Evolutionary conservation across 2,113 vertebrate species (phyloP).

Genomic region (Catharus bicknelli): DNA sequence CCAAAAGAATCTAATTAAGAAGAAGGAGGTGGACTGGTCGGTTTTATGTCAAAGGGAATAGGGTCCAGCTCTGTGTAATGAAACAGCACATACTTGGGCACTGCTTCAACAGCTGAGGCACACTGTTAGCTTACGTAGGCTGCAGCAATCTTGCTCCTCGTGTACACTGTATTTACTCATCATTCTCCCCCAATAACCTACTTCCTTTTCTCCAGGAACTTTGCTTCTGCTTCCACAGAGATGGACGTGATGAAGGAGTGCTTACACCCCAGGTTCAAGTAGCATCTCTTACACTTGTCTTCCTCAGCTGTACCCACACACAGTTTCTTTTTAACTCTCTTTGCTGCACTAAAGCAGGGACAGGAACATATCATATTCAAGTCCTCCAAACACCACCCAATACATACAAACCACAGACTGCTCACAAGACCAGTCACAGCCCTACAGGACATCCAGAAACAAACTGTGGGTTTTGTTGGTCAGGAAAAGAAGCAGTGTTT

Average conservation of each 20-base stretch:
- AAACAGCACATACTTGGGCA: not conserved
- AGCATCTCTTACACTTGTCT: not conserved
- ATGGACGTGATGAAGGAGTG: not conserved
- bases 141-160: not conserved
- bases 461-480: not conserved
- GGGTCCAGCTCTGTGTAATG: not conserved
- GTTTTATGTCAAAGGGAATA: not conserved
- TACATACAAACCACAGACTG: not conserved
- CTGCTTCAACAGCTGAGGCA: not conserved
- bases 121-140: not conserved
- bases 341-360: not conserved
- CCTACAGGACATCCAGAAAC: not conserved
- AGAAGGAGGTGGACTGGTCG: not conserved
- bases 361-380: not conserved
- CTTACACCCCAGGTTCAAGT: not conserved
- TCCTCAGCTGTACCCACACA: not conserved
- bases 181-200: not conserved
- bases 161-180: not conserved
- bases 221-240: not conserved
- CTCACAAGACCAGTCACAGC: not conserved
- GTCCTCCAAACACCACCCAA: not conserved
- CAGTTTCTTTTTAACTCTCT: not conserved
- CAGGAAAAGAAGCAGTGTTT: not conserved
- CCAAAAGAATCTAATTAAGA: slow-evolving; percentile 24
- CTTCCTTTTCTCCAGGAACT: not conserved